phyloP scores from a whole-genome alignment of 1,140 invertebrate genomes.

The Cepaea nemoralis region DNA sequence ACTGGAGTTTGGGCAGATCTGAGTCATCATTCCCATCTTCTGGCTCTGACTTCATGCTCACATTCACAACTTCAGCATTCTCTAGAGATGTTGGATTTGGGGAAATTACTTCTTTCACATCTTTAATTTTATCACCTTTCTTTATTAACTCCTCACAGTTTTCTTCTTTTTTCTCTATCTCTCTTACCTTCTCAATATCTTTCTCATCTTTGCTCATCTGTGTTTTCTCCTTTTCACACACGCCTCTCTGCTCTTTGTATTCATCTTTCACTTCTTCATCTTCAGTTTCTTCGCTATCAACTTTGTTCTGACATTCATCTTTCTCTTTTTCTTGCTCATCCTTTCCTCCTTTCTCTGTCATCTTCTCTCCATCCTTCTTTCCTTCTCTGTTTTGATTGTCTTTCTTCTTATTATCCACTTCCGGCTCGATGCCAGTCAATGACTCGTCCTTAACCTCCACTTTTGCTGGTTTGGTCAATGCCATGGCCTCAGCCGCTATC shows the following conservation, averaged over 20 bases:
- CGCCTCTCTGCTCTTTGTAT: constrained; percentile 24
- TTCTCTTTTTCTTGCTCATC: constrained; percentile 33
- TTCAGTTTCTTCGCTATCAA: neutral
- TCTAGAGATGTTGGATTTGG: constrained; percentile 15
- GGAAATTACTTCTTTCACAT: constrained; percentile 16
- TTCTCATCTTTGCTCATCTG: constrained; percentile 42
- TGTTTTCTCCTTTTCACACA: constrained; percentile 2
- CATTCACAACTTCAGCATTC: constrained; percentile 7
- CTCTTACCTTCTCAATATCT: constrained; percentile 44
- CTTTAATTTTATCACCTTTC: constrained; percentile 36
- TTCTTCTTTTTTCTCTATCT: constrained; percentile 21
- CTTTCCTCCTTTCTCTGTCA: constrained; percentile 14
- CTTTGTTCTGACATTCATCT: constrained; percentile 16
- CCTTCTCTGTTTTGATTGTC: constrained; percentile 27
- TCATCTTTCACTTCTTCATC: constrained; percentile 12
- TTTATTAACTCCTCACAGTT: neutral
- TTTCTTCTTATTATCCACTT: constrained; percentile 17
- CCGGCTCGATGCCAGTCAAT: neutral
- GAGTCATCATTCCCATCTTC: constrained; percentile 39
- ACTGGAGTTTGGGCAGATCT: constrained; percentile 21
- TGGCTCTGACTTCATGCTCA: constrained; percentile 17
- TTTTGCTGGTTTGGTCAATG: constrained; percentile 30
- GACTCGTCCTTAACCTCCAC: constrained; percentile 18
- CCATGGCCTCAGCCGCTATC: constrained; percentile 26
- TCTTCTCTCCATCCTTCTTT: constrained; percentile 47